Evolutionary conservation across 1,140 invertebrate genomes (phyloP), one percentile per base, ranked within the genome.

Genomic region (Caenorhabditis brenneri): DNA sequence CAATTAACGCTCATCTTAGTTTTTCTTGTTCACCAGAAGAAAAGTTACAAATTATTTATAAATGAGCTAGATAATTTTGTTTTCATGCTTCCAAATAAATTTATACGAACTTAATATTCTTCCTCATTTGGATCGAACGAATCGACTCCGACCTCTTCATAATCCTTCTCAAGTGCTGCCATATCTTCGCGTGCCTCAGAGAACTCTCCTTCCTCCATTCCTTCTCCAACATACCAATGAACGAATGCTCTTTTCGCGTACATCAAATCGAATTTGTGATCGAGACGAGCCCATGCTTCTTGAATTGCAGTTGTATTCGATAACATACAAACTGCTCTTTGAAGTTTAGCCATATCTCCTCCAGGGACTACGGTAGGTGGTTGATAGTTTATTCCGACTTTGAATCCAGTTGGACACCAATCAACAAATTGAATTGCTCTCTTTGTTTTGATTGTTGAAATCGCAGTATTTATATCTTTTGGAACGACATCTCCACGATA

Each of bases 141-240:
- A 74, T 86, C 86, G 4, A 85, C 65, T 36, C 84, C 84, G 49
- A 85, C 84, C 24, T 85, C 80, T 58, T 48, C 36, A 78, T 53
- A 84, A 46, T 33, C 74, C 60, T 31, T 87, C 53, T 69, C 84
- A 81, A 51, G 55, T 94, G 91, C 95, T 95, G 95, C 94, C 88
- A 95, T 92, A 93, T 95, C 95, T 91, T 96, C 95, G 88, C 95
- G 93, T 60, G 95, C 95, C 91, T 96, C 95, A 3, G 93, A 94
- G 92, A 96, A 96, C 91, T 95, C 95, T 55, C 94, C 94, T 91
- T 95, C 94, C 91, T 95, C 94, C 94, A 95, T 95, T 90, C 95
- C 94, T 92, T 95, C 95, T 84, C 94, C 94, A 24, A 95, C 94
- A 48, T 83, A 83, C 94, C 95, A 95, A 90, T 95, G 95, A 27